Base-by-base conservation (phyloP, 2,888 invertebrate genomes). In the Agrotis clavis region DNA sequence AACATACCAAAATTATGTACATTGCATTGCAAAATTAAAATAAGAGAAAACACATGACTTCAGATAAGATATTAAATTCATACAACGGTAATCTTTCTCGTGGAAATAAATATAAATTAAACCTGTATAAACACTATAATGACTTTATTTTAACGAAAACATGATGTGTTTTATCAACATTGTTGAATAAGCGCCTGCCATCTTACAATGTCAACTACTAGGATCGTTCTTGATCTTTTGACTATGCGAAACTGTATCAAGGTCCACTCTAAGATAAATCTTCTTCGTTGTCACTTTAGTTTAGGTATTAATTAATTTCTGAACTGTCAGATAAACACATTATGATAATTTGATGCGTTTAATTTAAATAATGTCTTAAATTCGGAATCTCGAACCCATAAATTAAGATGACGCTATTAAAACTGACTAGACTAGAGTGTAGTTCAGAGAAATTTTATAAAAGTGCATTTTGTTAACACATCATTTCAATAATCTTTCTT, bases 171-270 rank as follows among this genome's bases (percentile, higher is more conserved):
- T 84, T 73, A 84, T 82, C 77, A 67, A 30, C 16, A 16, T 59
- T 68, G 73, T 60, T 30, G 30, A 30, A 57, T 59, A 64, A 54
- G 48, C 25, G 30, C 60, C 19, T 57, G 65, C 71, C 59, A 72
- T 72, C 45, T 72, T 41, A 70, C 87, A 84, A 79, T 77, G 74
- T 85, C 77, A 86, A 86, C 64, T 65, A 71, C 59, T 25, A 64
- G 56, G 41, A 54, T 59, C 71, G 71, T 67, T 86, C 90, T 88
- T 89, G 90, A 90, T 88, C 90, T 89, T 84, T 84, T 81, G 86
- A 86, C 85, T 82, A 85, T 77, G 79, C 82, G 74, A 90, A 89
- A 81, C 83, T 87, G 87, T 88, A 83, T 82, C 88, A 89, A 90
- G 90, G 90, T 72, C 35, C n/a, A 21, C 4, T 41, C 21, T 60